Base-by-base conservation (phyloP, 2,797 vertebrate genomes). In the Amblyopsis hoosieri region DNA sequence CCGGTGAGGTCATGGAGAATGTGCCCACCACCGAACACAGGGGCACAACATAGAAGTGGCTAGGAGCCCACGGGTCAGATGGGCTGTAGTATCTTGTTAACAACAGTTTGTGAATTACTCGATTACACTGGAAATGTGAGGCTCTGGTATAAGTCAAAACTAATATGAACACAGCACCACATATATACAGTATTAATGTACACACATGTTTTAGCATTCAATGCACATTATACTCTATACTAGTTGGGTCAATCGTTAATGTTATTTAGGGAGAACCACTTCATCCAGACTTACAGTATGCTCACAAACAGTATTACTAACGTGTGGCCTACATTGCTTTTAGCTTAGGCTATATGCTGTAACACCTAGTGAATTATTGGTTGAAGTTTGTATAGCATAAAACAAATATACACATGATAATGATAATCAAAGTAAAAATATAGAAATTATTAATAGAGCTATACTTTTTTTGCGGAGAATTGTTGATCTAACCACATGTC, bases 61-160 rank as follows among this genome's bases (percentile, higher is more conserved):
- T 77, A 54, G 52, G 14, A 71, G 57, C 71, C 61, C 49, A 52
- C 64, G 80, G 51, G 52, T 79, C 73, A 83, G 81, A 80, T 79
- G 82, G 72, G 74, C 81, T 69, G 69, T 71, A 73, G 42, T 61
- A 54, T 57, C 76, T 64, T 69, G 81, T 84, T 83, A 84, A 80
- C 37, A 37, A 9, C 37, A 62, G 70, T 71, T 72, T 80, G 88
- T 85, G 86, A 85, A 75, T 83, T 82, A 87, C 85, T 79, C 81
- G 81, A 83, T 89, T 86, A 84, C 85, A 81, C 81, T 72, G 83
- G 79, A 71, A 82, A 80, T 71, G 62, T 80, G 77, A 78, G 76
- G 79, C 77, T 78, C 68, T 62, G 80, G 78, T 73, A 78, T 69
- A 81, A 81, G 77, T 83, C 77, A 74, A 55, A 75, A 81, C 77